Evolutionary conservation across 1,140 invertebrate genomes (phyloP).

Genomic region (Ceratina calcarata): DNA sequence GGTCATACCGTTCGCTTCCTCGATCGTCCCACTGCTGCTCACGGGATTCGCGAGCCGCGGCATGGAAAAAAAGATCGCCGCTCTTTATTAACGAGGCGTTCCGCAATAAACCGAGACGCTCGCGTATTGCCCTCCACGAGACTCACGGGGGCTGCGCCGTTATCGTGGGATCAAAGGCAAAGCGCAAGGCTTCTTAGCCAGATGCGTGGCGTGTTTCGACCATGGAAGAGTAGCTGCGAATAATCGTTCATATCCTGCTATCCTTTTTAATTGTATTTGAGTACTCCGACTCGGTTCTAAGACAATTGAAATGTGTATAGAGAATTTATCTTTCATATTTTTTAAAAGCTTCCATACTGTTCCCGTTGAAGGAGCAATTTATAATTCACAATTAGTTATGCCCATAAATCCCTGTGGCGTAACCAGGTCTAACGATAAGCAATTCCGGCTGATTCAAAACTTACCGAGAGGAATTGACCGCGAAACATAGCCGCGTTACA

Average conservation of each 20-base stretch:
- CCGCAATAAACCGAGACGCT: slow-evolving; percentile 56
- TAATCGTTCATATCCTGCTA: slow-evolving; percentile 32
- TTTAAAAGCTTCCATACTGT: neutral
- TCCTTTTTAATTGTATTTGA: slow-evolving; percentile 4
- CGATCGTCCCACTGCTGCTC: slow-evolving; percentile 12
- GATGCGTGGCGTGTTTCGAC: slow-evolving; percentile 48
- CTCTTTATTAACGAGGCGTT: slow-evolving; percentile 69
- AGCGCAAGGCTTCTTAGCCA: slow-evolving; percentile 50
- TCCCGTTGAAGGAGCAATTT: neutral
- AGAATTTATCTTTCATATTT: neutral
- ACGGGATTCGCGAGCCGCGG: slow-evolving; percentile 5
- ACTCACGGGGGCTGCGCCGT: no score
- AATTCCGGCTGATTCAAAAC: slow-evolving; percentile 2
- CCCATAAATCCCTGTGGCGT: neutral
- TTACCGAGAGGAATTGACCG: slow-evolving; percentile 24
- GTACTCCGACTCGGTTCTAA: neutral
- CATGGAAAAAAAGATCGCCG: slow-evolving; percentile 43
- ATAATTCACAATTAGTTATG: slow-evolving; percentile 8
- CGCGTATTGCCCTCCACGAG: slow-evolving; percentile 51
- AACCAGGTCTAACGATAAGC: neutral
- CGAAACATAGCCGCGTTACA: slow-evolving; percentile 11
- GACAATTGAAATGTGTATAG: neutral
- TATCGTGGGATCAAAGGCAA: slow-evolving; percentile 52
- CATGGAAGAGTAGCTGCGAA: slow-evolving; percentile 47
- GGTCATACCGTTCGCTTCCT: slow-evolving; percentile 57